These are phyloP conservation scores for Cancer borealis DNA, from an alignment of 2,888 invertebrate species.

Conservation along the genomic window DNA sequence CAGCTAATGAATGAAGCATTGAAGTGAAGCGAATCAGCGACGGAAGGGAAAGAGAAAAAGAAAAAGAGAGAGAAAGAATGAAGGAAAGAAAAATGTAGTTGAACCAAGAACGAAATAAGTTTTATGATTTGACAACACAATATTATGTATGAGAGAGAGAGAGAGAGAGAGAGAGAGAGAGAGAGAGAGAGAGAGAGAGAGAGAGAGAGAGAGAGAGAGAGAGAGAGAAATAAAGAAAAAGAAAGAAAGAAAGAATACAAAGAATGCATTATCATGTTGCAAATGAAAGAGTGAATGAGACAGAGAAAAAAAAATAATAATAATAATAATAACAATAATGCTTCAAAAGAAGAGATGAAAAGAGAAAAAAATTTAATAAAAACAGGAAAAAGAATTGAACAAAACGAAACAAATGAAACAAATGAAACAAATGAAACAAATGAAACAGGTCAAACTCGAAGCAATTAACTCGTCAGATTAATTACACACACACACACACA, in stretches of 20 bases:
- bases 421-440: not conserved
- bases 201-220: slow-evolving; percentile 19
- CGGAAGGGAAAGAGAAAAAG: not conserved
- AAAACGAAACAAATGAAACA: not conserved
- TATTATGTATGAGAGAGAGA: too few species aligned
- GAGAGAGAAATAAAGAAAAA: too few species aligned
- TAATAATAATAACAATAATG: not conserved
- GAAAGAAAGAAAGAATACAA: too few species aligned
- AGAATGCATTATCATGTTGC: too few species aligned
- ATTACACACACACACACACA: too few species aligned
- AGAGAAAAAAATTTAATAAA: not conserved
- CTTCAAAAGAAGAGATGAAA: not conserved
- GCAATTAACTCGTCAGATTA: too few species aligned
- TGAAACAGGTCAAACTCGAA: too few species aligned
- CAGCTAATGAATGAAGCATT: slow-evolving; percentile 6
- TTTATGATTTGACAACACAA: too few species aligned
- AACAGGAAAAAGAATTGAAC: too few species aligned
- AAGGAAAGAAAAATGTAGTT: not conserved
- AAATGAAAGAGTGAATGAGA: slow-evolving; percentile 12
- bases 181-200: slow-evolving; percentile 39
- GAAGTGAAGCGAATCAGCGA: not conserved
- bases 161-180: slow-evolving; percentile 17
- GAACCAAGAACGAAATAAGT: not conserved
- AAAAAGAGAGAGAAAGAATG: not conserved
- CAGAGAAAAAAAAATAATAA: not conserved